Percentiles rank a stretch among this genome's conserved stretches.
Evolutionary conservation across 2,888 invertebrate species (phyloP).

Genomic region (Rutpela maculata): DNA sequence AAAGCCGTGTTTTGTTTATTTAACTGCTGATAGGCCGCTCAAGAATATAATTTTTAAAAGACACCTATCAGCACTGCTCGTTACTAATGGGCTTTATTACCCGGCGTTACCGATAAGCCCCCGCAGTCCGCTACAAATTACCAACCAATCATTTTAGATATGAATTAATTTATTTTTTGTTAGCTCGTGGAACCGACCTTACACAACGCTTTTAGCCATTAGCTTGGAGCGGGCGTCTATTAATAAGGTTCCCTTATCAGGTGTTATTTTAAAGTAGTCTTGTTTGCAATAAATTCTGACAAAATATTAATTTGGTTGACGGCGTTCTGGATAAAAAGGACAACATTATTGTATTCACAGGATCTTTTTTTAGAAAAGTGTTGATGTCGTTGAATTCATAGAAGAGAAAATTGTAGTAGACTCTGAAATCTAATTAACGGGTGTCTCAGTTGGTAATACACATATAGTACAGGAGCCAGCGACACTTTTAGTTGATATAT

Average conservation of each 20-base stretch:
- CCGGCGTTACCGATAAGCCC: conserved; percentile 55
- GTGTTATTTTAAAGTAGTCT: background rate
- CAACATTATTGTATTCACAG: background rate
- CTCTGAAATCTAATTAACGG: too few relatives aligned
- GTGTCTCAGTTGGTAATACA: too few relatives aligned
- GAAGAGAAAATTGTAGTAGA: too few relatives aligned
- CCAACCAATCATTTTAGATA: conserved; percentile 54
- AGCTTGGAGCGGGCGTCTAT: conserved; percentile 15
- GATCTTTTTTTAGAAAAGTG: background rate
- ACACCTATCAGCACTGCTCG: conserved; percentile 59
- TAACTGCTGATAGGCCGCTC: conserved; percentile 64
- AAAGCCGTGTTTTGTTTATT: conserved; percentile 70
- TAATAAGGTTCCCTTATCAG: conserved; percentile 36
- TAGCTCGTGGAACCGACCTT: background rate
- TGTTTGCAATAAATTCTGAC: background rate
- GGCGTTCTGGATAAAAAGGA: background rate
- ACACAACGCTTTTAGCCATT: background rate
- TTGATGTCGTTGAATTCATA: too few relatives aligned
- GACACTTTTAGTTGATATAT: too few relatives aligned
- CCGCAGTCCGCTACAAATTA: conserved; percentile 57
- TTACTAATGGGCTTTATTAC: conserved; percentile 62
- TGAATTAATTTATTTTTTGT: conserved; percentile 56
- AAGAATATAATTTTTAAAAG: conserved; percentile 65
- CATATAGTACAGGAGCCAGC: too few relatives aligned
- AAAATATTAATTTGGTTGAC: background rate